phyloP scores from a whole-genome alignment of 2,113 vertebrate species.

The Columbina picui region DNA sequence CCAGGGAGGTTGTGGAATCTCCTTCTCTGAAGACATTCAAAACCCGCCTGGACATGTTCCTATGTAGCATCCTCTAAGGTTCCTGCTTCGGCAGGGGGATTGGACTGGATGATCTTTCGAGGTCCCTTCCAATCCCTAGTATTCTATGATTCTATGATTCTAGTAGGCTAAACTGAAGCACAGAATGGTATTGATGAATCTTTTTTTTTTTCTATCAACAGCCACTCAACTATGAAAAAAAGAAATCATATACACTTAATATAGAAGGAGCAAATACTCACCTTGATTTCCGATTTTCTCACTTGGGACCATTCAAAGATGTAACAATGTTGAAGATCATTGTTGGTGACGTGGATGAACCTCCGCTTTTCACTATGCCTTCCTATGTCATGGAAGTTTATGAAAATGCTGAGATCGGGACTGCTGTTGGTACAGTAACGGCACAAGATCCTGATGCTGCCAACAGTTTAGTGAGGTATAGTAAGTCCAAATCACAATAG shows the following conservation, averaged over 20 bases:
- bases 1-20: too few species aligned
- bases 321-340: constrained; percentile 90
- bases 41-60: too few species aligned
- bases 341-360: constrained; percentile 93
- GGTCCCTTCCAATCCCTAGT: too few species aligned
- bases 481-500: neutral
- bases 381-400: constrained; percentile 94
- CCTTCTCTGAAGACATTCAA: too few species aligned
- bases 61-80: too few species aligned
- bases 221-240: constrained; percentile 96
- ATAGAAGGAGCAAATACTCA: constrained; percentile 96
- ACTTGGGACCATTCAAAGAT: constrained; percentile 95
- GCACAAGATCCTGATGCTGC: constrained; percentile 94
- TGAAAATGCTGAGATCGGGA: constrained; percentile 88
- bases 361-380: constrained; percentile 90
- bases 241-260: constrained; percentile 92
- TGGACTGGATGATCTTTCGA: too few species aligned
- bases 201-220: constrained; percentile 67
- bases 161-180: neutral
- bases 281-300: constrained; percentile 90
- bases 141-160: too few species aligned
- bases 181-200: neutral
- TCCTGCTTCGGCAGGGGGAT: too few species aligned
- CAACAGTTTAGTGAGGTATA: constrained; percentile 90
- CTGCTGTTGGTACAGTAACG: constrained; percentile 87